Conservation (phyloP, 2,797 vertebrate genomes). For the Chelon auratus region DNA sequence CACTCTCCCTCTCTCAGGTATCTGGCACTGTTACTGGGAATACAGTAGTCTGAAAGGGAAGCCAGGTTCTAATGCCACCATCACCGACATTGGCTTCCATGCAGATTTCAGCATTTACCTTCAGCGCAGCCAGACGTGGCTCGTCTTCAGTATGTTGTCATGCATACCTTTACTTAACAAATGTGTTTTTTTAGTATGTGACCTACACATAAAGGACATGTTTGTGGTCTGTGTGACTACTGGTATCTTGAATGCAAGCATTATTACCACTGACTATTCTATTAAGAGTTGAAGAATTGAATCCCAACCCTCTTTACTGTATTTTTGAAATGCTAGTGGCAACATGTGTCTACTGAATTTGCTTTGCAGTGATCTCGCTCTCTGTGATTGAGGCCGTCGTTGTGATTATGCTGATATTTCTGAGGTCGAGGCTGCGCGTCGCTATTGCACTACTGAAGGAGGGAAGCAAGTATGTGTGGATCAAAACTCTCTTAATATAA, state of each 20-base stretch:
- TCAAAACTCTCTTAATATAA: neutral
- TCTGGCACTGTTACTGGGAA: slow-evolving; percentile 93
- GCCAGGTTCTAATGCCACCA: slow-evolving; percentile 84
- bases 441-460: slow-evolving; percentile 93
- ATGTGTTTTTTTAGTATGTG: neutral
- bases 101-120: slow-evolving; percentile 91
- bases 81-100: slow-evolving; percentile 92
- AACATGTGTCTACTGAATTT: slow-evolving; percentile 5
- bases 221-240: neutral
- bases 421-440: slow-evolving; percentile 90
- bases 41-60: slow-evolving; percentile 84
- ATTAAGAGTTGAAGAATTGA: neutral
- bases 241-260: neutral
- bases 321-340: neutral
- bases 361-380: slow-evolving; percentile 90
- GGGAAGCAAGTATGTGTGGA: slow-evolving; percentile 90
- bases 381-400: slow-evolving; percentile 86
- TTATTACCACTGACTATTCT: neutral
- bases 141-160: slow-evolving; percentile 89
- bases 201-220: neutral
- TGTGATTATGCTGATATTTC: slow-evolving; percentile 91
- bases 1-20: slow-evolving; percentile 82
- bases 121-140: slow-evolving; percentile 93
- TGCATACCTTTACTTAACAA: neutral
- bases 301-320: neutral